Percentiles rank a stretch among this genome's conserved stretches.
Conservation (phyloP, 92 coral and sea anemone species). For the Ricordea florida region DNA sequence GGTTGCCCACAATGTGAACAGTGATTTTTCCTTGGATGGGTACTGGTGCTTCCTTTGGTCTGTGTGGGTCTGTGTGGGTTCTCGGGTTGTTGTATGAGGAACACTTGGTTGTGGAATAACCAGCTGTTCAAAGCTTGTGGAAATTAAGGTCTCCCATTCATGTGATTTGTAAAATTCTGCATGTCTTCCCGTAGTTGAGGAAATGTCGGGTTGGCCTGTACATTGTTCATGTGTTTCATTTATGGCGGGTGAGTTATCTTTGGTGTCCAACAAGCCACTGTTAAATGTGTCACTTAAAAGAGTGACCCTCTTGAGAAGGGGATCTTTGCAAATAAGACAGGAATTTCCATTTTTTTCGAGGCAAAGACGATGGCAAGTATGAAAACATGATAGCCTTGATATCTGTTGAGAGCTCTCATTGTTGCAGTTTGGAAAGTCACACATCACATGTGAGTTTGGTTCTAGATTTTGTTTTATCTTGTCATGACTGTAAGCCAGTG, state of each 20-base stretch:
- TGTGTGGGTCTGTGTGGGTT: no score
- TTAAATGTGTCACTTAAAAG: constrained; percentile 27
- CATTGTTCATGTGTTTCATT: neutral
- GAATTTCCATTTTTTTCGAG: constrained; percentile 22
- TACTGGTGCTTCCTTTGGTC: no score
- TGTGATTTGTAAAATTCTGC: constrained; percentile 19
- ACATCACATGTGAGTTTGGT: constrained; percentile 28
- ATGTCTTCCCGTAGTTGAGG: neutral
- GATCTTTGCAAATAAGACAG: constrained; percentile 46
- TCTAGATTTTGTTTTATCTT: constrained; percentile 9
- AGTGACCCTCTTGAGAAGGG: constrained; percentile 4
- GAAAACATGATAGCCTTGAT: constrained; percentile 37
- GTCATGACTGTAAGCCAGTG: constrained; percentile 18
- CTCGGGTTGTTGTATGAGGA: no score
- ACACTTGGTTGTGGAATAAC: constrained; percentile 21
- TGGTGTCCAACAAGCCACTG: constrained; percentile 3
- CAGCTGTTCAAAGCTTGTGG: neutral
- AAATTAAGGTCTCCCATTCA: constrained; percentile 15
- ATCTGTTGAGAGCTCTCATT: neutral
- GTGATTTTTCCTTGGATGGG: no score
- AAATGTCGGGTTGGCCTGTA: neutral
- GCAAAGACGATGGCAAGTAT: constrained; percentile 32
- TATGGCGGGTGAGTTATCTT: neutral
- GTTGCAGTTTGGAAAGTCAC: constrained; percentile 40
- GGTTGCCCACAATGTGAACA: no score